A percentile compares a stretch with the other conserved stretches of the same genome.
Conservation (phyloP, 2,797 vertebrate genomes). For the Scolopax rusticola region DNA sequence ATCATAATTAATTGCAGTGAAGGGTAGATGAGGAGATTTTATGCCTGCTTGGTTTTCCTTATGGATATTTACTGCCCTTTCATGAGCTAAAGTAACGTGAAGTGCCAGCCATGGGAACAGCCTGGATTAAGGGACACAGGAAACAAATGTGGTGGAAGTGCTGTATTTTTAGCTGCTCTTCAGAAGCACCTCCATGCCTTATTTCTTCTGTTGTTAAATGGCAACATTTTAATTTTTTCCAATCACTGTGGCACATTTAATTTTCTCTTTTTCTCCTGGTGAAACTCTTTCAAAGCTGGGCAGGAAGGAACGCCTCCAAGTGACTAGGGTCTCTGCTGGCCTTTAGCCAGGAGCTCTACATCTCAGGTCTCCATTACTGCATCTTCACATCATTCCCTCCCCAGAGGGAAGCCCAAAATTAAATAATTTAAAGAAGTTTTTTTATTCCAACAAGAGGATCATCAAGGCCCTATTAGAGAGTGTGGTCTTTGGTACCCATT, state of each 20-base stretch:
- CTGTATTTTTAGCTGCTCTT: background rate
- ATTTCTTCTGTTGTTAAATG: background rate
- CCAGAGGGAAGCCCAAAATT: background rate
- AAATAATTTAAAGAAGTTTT: background rate
- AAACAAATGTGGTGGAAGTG: background rate
- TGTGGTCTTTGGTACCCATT: background rate
- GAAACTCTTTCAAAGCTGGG: background rate
- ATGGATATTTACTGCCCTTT: background rate
- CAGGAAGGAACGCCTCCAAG: background rate
- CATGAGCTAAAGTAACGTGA: background rate
- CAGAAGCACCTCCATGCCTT: background rate
- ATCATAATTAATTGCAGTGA: background rate
- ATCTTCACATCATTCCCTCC: background rate
- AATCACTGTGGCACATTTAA: background rate
- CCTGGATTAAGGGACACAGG: background rate
- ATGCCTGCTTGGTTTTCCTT: background rate
- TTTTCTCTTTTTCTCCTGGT: slow-evolving; percentile 3
- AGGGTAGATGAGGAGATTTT: background rate
- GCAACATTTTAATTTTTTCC: slow-evolving; percentile 1
- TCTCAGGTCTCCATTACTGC: slow-evolving; percentile 30
- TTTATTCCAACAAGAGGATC: background rate
- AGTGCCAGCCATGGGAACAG: background rate
- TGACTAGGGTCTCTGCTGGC: slow-evolving; percentile 11
- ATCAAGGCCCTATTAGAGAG: background rate
- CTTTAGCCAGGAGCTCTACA: background rate